Conservation (phyloP, 2,888 invertebrate species). For the Alsophila aescularia region DNA sequence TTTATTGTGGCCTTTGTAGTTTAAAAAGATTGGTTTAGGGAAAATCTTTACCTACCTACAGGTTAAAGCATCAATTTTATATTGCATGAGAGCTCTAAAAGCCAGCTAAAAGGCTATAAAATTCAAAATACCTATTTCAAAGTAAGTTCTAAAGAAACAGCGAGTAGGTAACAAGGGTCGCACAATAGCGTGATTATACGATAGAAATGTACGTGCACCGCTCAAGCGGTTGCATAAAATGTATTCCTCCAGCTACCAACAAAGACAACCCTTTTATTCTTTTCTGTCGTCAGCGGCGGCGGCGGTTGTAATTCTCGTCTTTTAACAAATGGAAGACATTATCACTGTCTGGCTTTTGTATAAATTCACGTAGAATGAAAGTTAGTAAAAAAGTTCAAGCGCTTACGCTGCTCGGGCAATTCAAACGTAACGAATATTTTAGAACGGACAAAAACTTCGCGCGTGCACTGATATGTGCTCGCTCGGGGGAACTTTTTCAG, state of each 20-base stretch:
- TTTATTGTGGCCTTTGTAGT: constrained; percentile 9
- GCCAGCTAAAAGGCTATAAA: constrained; percentile 42
- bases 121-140: constrained; percentile 40
- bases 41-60: neutral
- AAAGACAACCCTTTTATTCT: constrained; percentile 75
- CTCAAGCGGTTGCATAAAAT: constrained; percentile 68
- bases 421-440: constrained; percentile 66
- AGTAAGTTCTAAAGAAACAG: constrained; percentile 47
- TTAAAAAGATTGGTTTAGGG: constrained; percentile 1
- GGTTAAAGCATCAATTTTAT: constrained; percentile 19
- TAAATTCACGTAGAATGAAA: constrained; percentile 78
- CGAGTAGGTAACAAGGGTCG: constrained; percentile 43
- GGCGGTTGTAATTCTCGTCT: constrained; percentile 74
- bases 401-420: constrained; percentile 65
- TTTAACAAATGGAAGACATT: constrained; percentile 81
- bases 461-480: constrained; percentile 47
- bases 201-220: constrained; percentile 57
- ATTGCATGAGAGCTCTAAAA: constrained; percentile 37
- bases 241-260: constrained; percentile 69
- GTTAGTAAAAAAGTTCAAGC: constrained; percentile 72
- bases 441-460: constrained; percentile 56
- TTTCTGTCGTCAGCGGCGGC: constrained; percentile 69
- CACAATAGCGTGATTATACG: constrained; percentile 63
- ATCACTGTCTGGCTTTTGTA: constrained; percentile 76
- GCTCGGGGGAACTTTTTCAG: constrained; percentile 47